Evolutionary conservation across 1,140 invertebrate species (phyloP).

Genomic region (Aphelinus atriplicis): DNA sequence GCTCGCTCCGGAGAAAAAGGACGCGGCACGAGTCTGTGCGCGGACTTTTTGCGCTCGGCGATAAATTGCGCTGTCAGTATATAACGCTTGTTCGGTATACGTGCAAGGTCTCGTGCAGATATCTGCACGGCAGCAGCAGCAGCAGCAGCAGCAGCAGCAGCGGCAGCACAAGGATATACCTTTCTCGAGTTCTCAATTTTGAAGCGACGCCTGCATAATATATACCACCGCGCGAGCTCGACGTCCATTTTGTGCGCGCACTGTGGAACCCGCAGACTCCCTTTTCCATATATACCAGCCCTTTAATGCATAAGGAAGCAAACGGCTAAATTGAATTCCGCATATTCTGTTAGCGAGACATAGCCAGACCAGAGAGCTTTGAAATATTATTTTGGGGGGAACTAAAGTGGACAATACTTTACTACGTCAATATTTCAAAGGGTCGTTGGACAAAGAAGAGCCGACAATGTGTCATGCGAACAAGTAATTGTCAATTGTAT

Average conservation of each 20-base stretch:
- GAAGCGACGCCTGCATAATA: too few relatives aligned
- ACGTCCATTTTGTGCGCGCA: constrained; percentile 13
- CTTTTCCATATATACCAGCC: too few relatives aligned
- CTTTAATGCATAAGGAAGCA: too few relatives aligned
- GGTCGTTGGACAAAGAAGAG: too few relatives aligned
- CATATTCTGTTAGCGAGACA: constrained; percentile 16
- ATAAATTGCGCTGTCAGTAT: constrained; percentile 43
- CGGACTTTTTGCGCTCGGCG: constrained; percentile 36
- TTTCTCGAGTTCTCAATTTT: too few relatives aligned
- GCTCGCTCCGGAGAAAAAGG: constrained; percentile 4
- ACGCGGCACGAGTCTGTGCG: not conserved
- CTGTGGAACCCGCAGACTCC: too few relatives aligned
- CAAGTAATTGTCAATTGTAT: too few relatives aligned
- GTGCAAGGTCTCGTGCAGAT: too few relatives aligned
- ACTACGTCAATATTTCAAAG: constrained; percentile 13
- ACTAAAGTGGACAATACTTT: not conserved
- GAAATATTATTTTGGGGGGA: constrained; percentile 30
- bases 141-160: too few relatives aligned
- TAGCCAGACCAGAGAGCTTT: not conserved
- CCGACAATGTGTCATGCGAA: too few relatives aligned
- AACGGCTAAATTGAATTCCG: constrained; percentile 25
- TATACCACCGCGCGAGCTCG: not conserved
- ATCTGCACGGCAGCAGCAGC: too few relatives aligned
- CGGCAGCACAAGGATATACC: too few relatives aligned
- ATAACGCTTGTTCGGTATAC: not conserved